phyloP scores from a whole-genome alignment of 64 coral and sea anemone species.

The Pachyseris speciosa region DNA sequence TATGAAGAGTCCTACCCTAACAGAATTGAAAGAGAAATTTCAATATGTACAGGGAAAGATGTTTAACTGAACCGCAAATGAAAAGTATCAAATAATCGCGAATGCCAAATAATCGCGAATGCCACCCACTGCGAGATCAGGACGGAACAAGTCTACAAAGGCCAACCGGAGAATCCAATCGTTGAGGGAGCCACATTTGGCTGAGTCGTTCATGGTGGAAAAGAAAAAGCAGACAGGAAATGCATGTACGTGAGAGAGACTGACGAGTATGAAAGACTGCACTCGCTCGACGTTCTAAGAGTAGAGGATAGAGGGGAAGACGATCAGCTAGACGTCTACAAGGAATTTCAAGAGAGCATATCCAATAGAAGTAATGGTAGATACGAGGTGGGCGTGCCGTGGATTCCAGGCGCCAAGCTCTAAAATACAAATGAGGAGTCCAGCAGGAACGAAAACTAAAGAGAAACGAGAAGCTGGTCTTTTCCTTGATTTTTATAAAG shows the following conservation, averaged over 20 bases:
- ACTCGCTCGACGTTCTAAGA: constrained; percentile 4
- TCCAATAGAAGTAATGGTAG: too few relatives aligned
- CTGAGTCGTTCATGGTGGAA: constrained; percentile 47
- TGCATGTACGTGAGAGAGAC: constrained; percentile 17
- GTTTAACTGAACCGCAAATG: constrained; percentile 18
- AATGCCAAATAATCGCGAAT: constrained; percentile 27
- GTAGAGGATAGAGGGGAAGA: too few relatives aligned
- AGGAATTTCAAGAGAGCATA: too few relatives aligned
- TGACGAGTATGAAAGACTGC: constrained; percentile 3
- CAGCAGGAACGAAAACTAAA: too few relatives aligned
- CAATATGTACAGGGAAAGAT: constrained; percentile 16
- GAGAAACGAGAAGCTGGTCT: too few relatives aligned
- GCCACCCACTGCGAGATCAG: constrained; percentile 40
- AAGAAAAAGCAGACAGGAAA: not conserved
- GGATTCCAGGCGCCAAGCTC: too few relatives aligned
- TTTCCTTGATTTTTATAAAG: too few relatives aligned
- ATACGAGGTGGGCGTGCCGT: too few relatives aligned
- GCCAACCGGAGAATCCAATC: constrained; percentile 36
- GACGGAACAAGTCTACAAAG: constrained; percentile 54
- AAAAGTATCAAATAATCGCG: constrained; percentile 54
- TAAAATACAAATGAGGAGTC: too few relatives aligned
- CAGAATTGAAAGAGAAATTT: constrained; percentile 63
- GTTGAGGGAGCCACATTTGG: constrained; percentile 57
- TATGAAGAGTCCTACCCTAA: constrained; percentile 40
- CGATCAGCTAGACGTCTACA: too few relatives aligned